These are phyloP conservation scores for Oreocharis arfaki DNA, from an alignment of 2,113 vertebrate genomes.

Conservation along the genomic window DNA sequence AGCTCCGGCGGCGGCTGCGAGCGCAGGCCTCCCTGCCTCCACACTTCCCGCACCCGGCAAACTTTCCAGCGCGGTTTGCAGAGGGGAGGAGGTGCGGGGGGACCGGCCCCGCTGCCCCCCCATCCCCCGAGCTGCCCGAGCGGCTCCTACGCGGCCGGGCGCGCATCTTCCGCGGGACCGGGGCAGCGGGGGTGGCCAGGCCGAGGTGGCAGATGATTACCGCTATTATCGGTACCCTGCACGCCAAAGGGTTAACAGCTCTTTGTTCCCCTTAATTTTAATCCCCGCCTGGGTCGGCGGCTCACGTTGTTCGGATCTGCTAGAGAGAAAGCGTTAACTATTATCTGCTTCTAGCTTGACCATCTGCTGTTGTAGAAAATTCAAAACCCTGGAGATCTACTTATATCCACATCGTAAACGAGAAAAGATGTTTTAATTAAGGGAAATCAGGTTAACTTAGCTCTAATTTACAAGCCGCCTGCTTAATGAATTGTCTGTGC, in stretches of 20 bases:
- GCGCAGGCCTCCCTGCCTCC: neutral
- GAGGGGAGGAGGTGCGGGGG: neutral
- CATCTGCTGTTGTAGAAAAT: constrained; percentile 95
- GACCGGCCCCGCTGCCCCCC: neutral
- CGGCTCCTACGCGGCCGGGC: neutral
- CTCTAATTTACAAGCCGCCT: constrained; percentile 89
- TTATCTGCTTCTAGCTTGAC: constrained; percentile 90
- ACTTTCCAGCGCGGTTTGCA: neutral
- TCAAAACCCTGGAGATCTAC: constrained; percentile 91
- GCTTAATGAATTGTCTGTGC: constrained; percentile 91
- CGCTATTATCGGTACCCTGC: constrained; percentile 27
- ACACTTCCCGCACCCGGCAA: constrained; percentile 20
- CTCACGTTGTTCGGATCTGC: constrained; percentile 85
- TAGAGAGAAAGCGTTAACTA: constrained; percentile 88
- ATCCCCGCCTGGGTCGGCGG: constrained; percentile 84
- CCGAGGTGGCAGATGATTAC: constrained; percentile 11
- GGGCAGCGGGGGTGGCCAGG: constrained; percentile 6
- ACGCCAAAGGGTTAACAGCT: constrained; percentile 79
- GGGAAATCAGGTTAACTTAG: constrained; percentile 91
- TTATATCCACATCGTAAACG: constrained; percentile 93
- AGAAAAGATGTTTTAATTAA: constrained; percentile 97
- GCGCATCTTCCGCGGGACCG: neutral
- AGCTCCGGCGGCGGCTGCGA: constrained; percentile 54
- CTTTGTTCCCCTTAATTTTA: constrained; percentile 87
- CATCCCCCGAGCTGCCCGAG: neutral